Conservation (phyloP, 2,888 invertebrate genomes). For the Liopterus haemorrhoidalis region DNA sequence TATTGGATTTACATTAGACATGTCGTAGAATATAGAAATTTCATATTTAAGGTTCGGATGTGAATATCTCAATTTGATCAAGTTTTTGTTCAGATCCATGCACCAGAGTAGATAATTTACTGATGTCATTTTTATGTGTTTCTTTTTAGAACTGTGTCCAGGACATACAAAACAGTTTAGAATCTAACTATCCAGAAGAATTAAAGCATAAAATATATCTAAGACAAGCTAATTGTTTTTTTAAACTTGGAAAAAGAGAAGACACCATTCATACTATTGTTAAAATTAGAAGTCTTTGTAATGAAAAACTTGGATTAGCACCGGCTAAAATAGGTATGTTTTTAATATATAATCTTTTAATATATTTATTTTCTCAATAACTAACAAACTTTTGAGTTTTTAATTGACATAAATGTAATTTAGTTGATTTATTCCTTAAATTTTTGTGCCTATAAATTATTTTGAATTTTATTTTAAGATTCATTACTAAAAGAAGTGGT, state of each 20-base stretch:
- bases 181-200: conserved; percentile 56
- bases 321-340: conserved; percentile 26
- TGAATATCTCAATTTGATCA: no score
- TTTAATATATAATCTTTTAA: conserved; percentile 32
- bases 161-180: conserved; percentile 58
- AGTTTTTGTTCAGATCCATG: no score
- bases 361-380: conserved; percentile 11
- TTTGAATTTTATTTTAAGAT: conserved; percentile 29
- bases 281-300: conserved; percentile 23
- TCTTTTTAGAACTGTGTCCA: conserved; percentile 54
- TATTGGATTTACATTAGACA: no score
- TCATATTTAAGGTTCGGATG: no score
- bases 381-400: conserved; percentile 16
- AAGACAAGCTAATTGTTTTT: conserved; percentile 59
- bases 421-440: no score
- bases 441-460: no score
- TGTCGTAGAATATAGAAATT: conserved; percentile 5
- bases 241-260: conserved; percentile 46
- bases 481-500: conserved; percentile 35
- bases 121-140: conserved; percentile 16
- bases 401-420: no score
- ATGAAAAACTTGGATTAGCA: conserved; percentile 28
- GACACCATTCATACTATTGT: no score
- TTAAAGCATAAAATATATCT: conserved; percentile 60
- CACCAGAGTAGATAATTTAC: no score